Conservation (phyloP, 2,888 invertebrate genomes). For the Lepas anatifera region DNA sequence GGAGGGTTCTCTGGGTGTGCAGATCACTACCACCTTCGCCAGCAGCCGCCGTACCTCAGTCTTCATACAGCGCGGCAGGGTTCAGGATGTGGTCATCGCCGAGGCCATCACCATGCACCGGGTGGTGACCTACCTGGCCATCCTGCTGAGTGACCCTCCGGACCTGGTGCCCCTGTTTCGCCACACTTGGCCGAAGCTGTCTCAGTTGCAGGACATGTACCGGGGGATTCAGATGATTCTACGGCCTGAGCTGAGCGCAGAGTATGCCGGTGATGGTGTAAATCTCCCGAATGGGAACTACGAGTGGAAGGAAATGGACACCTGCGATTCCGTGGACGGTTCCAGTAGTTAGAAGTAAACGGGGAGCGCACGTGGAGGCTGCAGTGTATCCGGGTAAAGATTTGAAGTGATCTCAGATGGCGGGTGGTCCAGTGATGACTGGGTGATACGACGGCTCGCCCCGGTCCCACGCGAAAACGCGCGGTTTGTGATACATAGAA, state of each 20-base stretch:
- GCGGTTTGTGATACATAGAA: no score
- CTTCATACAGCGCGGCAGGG: conserved; percentile 20
- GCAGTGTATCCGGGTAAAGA: no score
- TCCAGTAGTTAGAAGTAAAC: no score
- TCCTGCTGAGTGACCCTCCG: conserved; percentile 17
- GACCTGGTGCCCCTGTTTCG: conserved; percentile 14
- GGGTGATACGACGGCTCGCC: no score
- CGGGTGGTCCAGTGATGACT: no score
- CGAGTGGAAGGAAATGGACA: no score
- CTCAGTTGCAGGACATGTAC: conserved; percentile 19
- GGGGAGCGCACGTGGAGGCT: no score
- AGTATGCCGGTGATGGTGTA: no score
- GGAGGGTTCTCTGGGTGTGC: conserved; percentile 22
- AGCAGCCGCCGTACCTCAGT: conserved; percentile 18
- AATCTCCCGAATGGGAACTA: no score
- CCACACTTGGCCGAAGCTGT: conserved; percentile 22
- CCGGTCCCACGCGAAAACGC: no score
- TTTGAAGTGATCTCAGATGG: no score
- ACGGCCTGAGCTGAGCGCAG: conserved; percentile 4
- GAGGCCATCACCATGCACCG: conserved; percentile 24
- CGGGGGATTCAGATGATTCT: conserved; percentile 20
- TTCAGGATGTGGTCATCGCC: conserved; percentile 23
- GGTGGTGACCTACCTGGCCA: conserved; percentile 21
- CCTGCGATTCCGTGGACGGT: no score
- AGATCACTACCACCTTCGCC: conserved; percentile 21